phyloP scores from a whole-genome alignment of 2,113 vertebrate species.

The Dinomys branickii region DNA sequence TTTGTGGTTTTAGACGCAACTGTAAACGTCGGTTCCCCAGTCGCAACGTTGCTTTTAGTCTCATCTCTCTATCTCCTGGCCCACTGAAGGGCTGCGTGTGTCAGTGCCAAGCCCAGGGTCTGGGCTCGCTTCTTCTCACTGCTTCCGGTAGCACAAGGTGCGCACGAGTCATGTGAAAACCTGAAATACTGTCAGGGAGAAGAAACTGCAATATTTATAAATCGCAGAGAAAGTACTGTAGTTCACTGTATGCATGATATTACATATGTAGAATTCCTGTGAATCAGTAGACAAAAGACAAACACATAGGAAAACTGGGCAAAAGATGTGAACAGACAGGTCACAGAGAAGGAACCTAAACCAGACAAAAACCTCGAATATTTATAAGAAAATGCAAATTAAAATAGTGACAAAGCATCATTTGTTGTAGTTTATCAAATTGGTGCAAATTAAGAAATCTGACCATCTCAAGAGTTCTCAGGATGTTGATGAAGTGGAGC shows the following conservation, averaged over 20 bases:
- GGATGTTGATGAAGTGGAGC: neutral
- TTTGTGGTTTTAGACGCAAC: neutral
- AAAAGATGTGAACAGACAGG: neutral
- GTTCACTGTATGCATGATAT: neutral
- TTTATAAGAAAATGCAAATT: conserved; percentile 20
- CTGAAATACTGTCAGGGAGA: neutral
- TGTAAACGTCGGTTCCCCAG: neutral
- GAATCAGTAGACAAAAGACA: neutral
- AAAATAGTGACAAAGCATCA: neutral
- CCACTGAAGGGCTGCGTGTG: neutral
- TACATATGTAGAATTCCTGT: neutral
- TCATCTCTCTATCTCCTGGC: neutral
- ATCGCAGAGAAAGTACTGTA: neutral
- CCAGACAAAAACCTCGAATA: neutral
- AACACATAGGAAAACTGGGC: neutral
- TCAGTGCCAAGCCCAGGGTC: neutral
- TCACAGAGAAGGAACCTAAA: conserved; percentile 1
- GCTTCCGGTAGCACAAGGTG: neutral
- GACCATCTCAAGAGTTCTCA: neutral
- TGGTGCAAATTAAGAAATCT: neutral
- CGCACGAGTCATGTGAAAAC: neutral
- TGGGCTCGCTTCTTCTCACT: neutral
- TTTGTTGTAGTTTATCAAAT: neutral
- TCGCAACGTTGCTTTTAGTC: neutral
- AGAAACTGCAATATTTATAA: neutral